A percentile compares a stretch with the other conserved stretches of the same genome.
Conservation (phyloP, 2,113 vertebrate species). For the Microtus montanus region DNA sequence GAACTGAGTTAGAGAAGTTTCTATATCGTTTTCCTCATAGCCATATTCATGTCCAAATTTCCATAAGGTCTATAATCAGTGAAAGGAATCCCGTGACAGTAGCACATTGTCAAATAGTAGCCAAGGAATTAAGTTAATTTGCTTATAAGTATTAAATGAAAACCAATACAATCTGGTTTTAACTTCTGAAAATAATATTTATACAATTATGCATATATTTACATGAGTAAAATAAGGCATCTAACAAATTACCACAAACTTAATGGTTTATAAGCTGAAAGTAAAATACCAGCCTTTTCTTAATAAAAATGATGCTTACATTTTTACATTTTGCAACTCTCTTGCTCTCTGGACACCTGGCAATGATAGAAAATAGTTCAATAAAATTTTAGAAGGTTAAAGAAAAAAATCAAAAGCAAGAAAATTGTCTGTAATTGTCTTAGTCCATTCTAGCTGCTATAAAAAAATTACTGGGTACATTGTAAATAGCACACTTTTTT, state of each 20-base stretch:
- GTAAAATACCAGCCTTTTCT: not conserved
- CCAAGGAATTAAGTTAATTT: not conserved
- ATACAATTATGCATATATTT: not conserved
- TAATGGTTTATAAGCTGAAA: not conserved
- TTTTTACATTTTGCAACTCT: not conserved
- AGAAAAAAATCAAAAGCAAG: not conserved
- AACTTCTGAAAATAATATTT: slow-evolving; percentile 26
- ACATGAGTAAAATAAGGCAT: not conserved
- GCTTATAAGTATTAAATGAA: not conserved
- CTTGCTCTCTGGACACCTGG: not conserved
- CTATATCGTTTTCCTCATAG: not conserved
- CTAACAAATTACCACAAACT: not conserved
- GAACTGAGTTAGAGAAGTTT: not conserved
- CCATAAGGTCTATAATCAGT: not conserved
- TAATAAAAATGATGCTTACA: not conserved
- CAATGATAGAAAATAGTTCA: not conserved
- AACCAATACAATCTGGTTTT: not conserved
- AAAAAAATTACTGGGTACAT: not conserved
- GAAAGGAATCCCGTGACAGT: not conserved
- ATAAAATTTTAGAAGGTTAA: not conserved
- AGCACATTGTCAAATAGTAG: not conserved
- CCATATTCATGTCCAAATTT: not conserved
- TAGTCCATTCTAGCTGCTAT: not conserved
- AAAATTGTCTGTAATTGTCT: not conserved
- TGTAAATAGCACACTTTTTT: not conserved